Evolutionary conservation across 1,140 invertebrate species (phyloP), one percentile per base, ranked within the genome.

Genomic region (Drosophila gunungcola): DNA sequence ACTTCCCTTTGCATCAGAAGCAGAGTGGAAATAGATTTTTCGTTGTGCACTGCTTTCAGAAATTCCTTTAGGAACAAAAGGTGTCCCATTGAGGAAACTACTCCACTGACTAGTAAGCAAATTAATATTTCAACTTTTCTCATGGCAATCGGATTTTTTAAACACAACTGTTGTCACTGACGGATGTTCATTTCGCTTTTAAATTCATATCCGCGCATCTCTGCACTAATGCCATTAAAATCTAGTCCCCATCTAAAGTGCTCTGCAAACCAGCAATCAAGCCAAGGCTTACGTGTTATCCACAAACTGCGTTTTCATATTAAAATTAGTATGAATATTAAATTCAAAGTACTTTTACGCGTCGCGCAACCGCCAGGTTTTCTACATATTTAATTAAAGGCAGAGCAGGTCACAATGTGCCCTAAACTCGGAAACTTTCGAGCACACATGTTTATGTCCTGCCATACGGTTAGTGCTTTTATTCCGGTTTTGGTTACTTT

Each of bases 271-370:
- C 62, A 1, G 25, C 60, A 63, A 63, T 63, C 39, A 63, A 34
- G 52, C 29, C 39, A 34, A 21, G 48, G 38, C 73, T 82, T 83
- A 62, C 75, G 80, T 63, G 16, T 21, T 21, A 38, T 12, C 63
- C 16, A 54, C 36, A 39, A n/a, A 41, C 49, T 45, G 74, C 62
- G 54, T 48, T 78, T 67, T 45, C 56, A 52, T 78, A 73, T 82
- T 82, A 60, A 81, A 83, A 83, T 55, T 43, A 64, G 63, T 51
- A 83, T 74, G 80, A 83, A 82, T 83, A 83, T 83, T 69, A 83
- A 83, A 78, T 69, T 48, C 45, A 56, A 63, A 70, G 82, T 74
- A 70, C 64, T 57, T 57, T 68, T 32, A 60, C 2, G 29, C 51
- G 16, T 34, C 49, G 41, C 2, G 16, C 36, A 46, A 34, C 34